Evolutionary conservation across 2,888 invertebrate genomes (phyloP).

Genomic region (Caenorhabditis virilis): DNA sequence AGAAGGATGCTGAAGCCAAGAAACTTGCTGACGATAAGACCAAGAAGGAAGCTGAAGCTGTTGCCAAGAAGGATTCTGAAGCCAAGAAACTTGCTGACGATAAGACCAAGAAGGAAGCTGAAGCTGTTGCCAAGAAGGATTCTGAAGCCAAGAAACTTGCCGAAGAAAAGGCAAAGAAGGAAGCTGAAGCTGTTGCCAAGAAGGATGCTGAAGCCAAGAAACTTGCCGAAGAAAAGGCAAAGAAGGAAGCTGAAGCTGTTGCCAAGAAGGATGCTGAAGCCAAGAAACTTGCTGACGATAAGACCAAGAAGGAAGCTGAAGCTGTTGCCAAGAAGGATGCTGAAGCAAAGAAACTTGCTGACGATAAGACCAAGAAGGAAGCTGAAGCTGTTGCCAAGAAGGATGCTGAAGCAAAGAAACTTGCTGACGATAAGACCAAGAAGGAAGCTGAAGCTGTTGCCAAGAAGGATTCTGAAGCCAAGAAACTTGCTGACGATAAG

Average conservation of each 20-base stretch:
- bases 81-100: no score
- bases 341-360: neutral
- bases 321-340: neutral
- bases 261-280: slow-evolving; percentile 3
- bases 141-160: slow-evolving; percentile 1
- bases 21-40: neutral
- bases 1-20: slow-evolving; percentile 7
- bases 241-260: slow-evolving; percentile 6
- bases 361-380: slow-evolving; percentile 2
- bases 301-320: no score
- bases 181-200: slow-evolving; percentile 4
- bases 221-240: neutral
- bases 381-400: slow-evolving; percentile 2
- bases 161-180: neutral
- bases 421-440: slow-evolving; percentile 1
- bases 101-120: no score
- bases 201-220: slow-evolving; percentile 4
- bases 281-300: slow-evolving; percentile 5
- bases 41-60: slow-evolving; percentile 1
- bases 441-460: slow-evolving; percentile 1
- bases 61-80: no score
- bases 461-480: slow-evolving; percentile 9
- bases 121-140: slow-evolving; percentile 3
- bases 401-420: slow-evolving; percentile 2
- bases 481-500: no score